Conservation (phyloP, 2,797 vertebrate species). For the Chaunax sp. region DNA sequence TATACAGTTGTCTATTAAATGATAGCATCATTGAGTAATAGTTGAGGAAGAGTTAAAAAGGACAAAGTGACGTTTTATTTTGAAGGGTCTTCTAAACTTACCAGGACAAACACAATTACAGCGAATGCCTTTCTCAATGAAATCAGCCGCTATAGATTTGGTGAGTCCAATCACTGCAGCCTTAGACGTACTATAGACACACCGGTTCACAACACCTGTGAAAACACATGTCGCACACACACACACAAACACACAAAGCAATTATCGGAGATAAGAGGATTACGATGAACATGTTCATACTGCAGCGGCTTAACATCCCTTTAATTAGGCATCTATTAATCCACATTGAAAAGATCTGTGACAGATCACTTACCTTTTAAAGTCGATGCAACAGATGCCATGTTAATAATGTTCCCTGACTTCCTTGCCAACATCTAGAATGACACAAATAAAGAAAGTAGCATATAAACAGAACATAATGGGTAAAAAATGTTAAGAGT, state of each 20-base stretch:
- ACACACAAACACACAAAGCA: conserved; percentile 23
- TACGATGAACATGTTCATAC: conserved; percentile 56
- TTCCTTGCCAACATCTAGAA: conserved; percentile 92
- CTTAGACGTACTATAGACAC: conserved; percentile 93
- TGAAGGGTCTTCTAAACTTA: conserved; percentile 47
- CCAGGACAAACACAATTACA: conserved; percentile 90
- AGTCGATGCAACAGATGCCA: conserved; percentile 95
- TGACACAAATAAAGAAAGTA: conserved; percentile 24
- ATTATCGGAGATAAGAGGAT: conserved; percentile 71
- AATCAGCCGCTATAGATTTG: conserved; percentile 95
- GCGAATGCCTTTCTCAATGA: conserved; percentile 92
- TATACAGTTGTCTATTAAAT: not conserved
- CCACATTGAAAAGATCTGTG: not conserved
- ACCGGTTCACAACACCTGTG: conserved; percentile 91
- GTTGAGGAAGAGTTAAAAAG: not conserved
- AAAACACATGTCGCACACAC: conserved; percentile 56
- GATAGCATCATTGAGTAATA: not conserved
- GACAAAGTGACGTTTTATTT: conserved; percentile 5
- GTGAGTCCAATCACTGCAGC: conserved; percentile 95
- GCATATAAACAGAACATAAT: not conserved
- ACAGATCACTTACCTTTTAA: conserved; percentile 88
- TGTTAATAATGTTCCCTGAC: conserved; percentile 96
- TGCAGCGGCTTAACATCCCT: conserved; percentile 35
- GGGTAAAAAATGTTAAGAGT: not conserved
- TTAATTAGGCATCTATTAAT: conserved; percentile 15